Base-by-base conservation (phyloP, 2,113 vertebrate species). In the Thamnaconus septentrionalis region DNA sequence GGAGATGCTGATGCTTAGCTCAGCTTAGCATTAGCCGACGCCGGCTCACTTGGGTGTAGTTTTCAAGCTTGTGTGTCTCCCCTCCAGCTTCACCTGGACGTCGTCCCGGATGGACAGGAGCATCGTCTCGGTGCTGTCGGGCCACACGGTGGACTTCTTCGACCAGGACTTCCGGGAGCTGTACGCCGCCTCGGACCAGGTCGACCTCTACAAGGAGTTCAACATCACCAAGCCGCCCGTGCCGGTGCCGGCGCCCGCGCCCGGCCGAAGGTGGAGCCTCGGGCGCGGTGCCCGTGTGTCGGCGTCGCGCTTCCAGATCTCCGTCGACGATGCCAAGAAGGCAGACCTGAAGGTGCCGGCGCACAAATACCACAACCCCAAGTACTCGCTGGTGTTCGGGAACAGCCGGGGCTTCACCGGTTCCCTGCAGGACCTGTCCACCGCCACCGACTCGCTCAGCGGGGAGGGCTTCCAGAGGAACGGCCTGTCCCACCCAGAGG, bases 281-380 rank as follows among this genome's bases (percentile, higher is more conserved):
- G 58, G 51, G 64, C 51, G 75, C 83, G 80, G 81, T 61, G 4
- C 53, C 83, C 0, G 60, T 88, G 60, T 88, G 4, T 68, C 86
- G 40, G 81, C 44, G 7, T 93, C 92, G 3, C 92, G 91, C 50
- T 93, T 91, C 69, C 92, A 90, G 41, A 76, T 87, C 0, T 83
- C 88, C 0, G 59, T 89, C 6, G 79, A 76, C 8, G 90, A 89
- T 18, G 74, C 81, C 3, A 71, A 65, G 18, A 71, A 83, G 41
- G 18, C 59, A 0, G 75, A 87, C 56, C n/a, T 91, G 39, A 90
- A 89, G 64, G 94, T 96, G 0, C 96, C 97, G 8, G 94, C 95
- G 0, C 95, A 96, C 55, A 98, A 98, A 72, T 91, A 95, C 43
- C 94, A 98, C 90, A 98, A 97, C 64, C 97, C 97, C 7, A 99